These are phyloP conservation scores for Ceyx cyanopectus DNA, from an alignment of 2,113 vertebrate species.

Conservation along the genomic window DNA sequence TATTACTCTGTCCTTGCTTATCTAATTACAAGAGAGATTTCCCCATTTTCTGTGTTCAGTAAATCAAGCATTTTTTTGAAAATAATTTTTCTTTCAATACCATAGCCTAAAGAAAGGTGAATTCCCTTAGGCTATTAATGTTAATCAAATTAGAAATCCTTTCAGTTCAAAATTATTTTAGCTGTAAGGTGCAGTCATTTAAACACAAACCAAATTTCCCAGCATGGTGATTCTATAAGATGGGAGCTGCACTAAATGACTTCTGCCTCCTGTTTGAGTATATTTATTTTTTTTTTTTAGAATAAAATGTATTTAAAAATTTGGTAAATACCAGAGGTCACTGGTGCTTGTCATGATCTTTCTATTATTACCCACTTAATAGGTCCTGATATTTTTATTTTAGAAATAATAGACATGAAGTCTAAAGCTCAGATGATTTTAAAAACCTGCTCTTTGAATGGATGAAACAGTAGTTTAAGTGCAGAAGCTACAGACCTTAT, in stretches of 20 bases:
- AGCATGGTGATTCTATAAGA: background rate
- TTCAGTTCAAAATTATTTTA: background rate
- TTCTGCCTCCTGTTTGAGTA: background rate
- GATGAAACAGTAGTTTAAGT: background rate
- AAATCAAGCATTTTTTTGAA: background rate
- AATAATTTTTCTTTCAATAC: background rate
- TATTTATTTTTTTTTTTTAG: background rate
- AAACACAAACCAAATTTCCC: background rate
- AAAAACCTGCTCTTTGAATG: background rate
- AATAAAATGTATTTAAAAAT: background rate
- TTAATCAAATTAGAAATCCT: constrained; percentile 32
- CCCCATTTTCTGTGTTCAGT: background rate
- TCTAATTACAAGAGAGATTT: background rate
- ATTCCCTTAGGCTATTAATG: background rate
- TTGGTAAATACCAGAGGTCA: background rate
- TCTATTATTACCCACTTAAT: background rate
- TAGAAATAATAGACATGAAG: background rate
- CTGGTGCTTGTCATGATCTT: background rate
- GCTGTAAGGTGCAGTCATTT: background rate
- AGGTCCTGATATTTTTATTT: background rate
- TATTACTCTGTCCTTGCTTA: background rate
- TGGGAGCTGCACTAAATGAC: background rate
- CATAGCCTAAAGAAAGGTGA: background rate
- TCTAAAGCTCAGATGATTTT: background rate
- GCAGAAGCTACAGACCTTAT: background rate